Percentiles rank a stretch among this genome's conserved stretches.
Evolutionary conservation across 2,113 vertebrate genomes (phyloP).

Genomic region (Hippocampus barbouri): DNA sequence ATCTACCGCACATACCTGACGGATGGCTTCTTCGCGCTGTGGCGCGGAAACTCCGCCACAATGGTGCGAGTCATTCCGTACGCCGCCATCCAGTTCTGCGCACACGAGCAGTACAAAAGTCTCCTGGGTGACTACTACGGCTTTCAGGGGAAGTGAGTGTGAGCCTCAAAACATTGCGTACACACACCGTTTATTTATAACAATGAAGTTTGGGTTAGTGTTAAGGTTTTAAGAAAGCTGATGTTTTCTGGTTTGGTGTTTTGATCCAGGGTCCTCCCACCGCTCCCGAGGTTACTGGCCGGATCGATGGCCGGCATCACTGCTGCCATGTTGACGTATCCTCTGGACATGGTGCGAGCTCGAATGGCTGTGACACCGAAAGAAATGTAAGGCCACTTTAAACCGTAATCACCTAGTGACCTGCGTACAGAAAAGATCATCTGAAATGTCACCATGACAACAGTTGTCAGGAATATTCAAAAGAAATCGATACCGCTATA

Average conservation of each 20-base stretch:
- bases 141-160: conserved; percentile 87
- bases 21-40: conserved; percentile 90
- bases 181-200: conserved; percentile 1
- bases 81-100: conserved; percentile 96
- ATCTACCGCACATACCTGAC: conserved; percentile 92
- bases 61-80: conserved; percentile 97
- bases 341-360: conserved; percentile 95
- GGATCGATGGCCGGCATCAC: conserved; percentile 90
- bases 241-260: background rate
- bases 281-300: conserved; percentile 85
- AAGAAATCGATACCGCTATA: background rate
- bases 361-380: conserved; percentile 97
- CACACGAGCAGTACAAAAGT: conserved; percentile 92
- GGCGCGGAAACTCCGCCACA: conserved; percentile 96
- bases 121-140: conserved; percentile 86
- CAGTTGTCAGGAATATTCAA: background rate
- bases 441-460: background rate
- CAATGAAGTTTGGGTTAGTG: background rate
- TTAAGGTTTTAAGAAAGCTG: background rate
- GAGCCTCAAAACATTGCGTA: too few relatives aligned
- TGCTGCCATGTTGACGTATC: conserved; percentile 88
- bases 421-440: too few relatives aligned
- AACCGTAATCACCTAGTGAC: background rate
- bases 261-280: conserved; percentile 79
- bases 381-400: conserved; percentile 83